Evolutionary conservation across 2,888 invertebrate genomes (phyloP).

Genomic region (Perizoma affinitatum): DNA sequence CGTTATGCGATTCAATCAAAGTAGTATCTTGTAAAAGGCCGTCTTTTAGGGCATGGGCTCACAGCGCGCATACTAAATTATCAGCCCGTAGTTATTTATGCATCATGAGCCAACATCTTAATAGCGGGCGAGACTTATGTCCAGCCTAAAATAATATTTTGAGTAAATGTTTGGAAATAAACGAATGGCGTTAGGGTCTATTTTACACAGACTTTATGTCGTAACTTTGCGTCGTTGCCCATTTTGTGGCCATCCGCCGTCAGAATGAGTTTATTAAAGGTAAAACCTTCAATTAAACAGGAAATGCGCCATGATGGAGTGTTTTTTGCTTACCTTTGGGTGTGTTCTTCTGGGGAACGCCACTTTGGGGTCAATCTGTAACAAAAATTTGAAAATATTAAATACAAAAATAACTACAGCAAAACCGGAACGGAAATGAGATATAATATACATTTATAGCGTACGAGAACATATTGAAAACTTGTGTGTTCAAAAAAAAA

Average conservation of each 20-base stretch:
- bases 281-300: slow-evolving; percentile 66
- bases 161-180: slow-evolving; percentile 81
- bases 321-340: slow-evolving; percentile 93
- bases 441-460: neutral
- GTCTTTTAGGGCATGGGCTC: slow-evolving; percentile 56
- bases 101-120: slow-evolving; percentile 81
- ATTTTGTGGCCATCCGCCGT: slow-evolving; percentile 65
- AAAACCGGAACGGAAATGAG: slow-evolving; percentile 4
- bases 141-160: slow-evolving; percentile 83
- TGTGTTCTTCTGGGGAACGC: slow-evolving; percentile 99
- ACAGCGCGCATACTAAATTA: slow-evolving; percentile 80
- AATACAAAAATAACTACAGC: slow-evolving; percentile 14
- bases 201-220: slow-evolving; percentile 66
- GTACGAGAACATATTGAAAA: neutral
- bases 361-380: slow-evolving; percentile 99
- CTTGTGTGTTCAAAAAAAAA: neutral
- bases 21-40: slow-evolving; percentile 65
- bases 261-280: slow-evolving; percentile 67
- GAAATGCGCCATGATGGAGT: slow-evolving; percentile 50
- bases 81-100: slow-evolving; percentile 81
- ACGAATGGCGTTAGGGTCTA: slow-evolving; percentile 64
- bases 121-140: slow-evolving; percentile 76
- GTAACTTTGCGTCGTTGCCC: slow-evolving; percentile 60
- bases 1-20: slow-evolving; percentile 75
- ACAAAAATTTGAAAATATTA: slow-evolving; percentile 43